Conservation (phyloP, 2,113 vertebrate genomes). For the Aspiorhynchus laticeps region DNA sequence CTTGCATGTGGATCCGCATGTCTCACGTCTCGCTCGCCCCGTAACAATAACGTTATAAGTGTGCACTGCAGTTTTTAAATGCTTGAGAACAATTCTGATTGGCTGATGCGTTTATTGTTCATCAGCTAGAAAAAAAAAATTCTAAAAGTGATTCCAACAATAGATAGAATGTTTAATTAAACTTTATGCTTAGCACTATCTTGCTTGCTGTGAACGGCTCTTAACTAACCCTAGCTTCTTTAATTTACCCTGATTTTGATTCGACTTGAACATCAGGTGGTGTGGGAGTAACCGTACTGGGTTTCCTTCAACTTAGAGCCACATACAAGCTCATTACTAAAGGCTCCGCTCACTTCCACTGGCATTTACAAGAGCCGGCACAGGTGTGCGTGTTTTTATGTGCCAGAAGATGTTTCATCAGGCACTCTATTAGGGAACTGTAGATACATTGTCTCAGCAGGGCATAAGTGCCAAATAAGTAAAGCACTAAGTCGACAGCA, state of each 20-base stretch:
- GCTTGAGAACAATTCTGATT: not conserved
- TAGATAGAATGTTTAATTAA: not conserved
- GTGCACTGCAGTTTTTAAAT: no score
- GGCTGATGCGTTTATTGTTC: not conserved
- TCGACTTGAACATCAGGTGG: conserved; percentile 1
- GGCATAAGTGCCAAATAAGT: conserved; percentile 47
- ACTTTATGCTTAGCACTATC: not conserved
- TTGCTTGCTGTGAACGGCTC: not conserved
- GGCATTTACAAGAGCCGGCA: conserved; percentile 49
- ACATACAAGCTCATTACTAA: conserved; percentile 47
- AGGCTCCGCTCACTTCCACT: conserved; percentile 31
- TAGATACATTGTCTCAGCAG: conserved; percentile 46
- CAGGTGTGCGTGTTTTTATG: conserved; percentile 47
- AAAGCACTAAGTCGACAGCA: conserved; percentile 39
- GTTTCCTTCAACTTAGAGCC: conserved; percentile 27
- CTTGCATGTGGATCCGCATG: no score
- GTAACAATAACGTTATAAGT: no score
- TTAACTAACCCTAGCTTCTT: no score
- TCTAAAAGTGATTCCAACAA: not conserved
- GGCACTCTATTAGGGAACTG: conserved; percentile 47
- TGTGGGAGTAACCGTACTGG: not conserved
- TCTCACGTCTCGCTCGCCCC: no score
- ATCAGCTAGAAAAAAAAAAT: not conserved
- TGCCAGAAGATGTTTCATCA: conserved; percentile 43
- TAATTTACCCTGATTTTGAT: not conserved